Percentiles rank a stretch among this genome's conserved stretches.
phyloP scores from a whole-genome alignment of 2,113 vertebrate genomes.

The Cinclus mexicanus region DNA sequence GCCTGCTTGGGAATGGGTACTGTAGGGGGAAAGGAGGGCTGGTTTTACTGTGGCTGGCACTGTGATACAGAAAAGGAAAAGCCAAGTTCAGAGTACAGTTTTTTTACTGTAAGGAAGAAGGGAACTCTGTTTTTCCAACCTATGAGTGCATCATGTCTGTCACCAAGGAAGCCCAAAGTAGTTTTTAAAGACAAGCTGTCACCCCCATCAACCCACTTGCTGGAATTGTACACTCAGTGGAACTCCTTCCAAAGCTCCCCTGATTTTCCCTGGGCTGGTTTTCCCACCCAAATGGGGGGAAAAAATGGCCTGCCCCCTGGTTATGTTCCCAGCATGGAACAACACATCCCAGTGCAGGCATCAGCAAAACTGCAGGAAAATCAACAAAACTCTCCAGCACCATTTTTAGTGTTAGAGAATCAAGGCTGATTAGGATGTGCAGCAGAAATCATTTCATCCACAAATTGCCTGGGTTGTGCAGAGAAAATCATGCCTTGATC shows the following conservation, averaged over 20 bases:
- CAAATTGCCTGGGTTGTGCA: not conserved
- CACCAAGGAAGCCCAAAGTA: not conserved
- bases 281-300: accelerated
- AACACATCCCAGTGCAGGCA: not conserved
- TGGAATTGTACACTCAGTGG: not conserved
- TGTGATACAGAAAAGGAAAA: not conserved
- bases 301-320: not conserved
- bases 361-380: not conserved
- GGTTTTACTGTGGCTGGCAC: not conserved
- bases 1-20: not conserved
- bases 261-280: not conserved
- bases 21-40: not conserved
- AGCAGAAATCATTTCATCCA: not conserved
- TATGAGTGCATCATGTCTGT: not conserved
- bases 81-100: not conserved
- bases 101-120: not conserved
- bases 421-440: not conserved
- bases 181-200: not conserved
- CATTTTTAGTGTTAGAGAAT: not conserved
- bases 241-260: not conserved
- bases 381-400: not conserved
- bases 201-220: too few relatives aligned
- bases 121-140: not conserved
- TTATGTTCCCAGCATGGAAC: not conserved
- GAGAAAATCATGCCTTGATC: not conserved